phyloP scores from a whole-genome alignment of 2,113 vertebrate species.

The Columbina picui region DNA sequence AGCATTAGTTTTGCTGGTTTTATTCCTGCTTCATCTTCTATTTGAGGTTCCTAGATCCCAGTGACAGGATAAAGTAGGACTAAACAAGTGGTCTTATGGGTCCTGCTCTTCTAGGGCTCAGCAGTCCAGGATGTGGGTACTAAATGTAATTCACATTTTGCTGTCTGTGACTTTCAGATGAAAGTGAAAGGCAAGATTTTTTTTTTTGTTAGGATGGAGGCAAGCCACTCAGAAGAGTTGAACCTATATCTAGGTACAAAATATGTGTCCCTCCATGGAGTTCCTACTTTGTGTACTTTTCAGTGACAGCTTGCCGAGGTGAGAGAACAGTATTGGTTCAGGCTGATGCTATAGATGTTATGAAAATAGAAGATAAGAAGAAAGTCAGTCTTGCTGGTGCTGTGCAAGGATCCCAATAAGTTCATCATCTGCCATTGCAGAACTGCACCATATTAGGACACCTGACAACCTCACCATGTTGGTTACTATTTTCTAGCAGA shows the following conservation, averaged over 20 bases:
- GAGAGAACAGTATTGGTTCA: not conserved
- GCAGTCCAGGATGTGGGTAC: not conserved
- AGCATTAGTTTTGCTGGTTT: not conserved
- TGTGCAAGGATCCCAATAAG: not conserved
- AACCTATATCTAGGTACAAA: not conserved
- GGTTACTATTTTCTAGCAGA: not conserved
- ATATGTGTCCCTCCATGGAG: not conserved
- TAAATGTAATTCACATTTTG: not conserved
- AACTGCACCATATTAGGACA: not conserved
- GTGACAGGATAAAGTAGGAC: not conserved
- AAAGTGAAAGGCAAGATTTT: not conserved
- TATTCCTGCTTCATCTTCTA: not conserved
- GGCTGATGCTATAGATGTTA: not conserved
- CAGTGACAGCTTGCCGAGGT: not conserved
- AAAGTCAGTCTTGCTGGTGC: not conserved
- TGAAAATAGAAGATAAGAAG: not conserved
- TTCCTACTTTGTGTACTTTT: not conserved
- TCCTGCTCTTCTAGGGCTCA: not conserved
- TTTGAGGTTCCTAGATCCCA: not conserved
- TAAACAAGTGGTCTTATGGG: not conserved
- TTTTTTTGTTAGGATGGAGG: not conserved
- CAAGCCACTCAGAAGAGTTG: not conserved
- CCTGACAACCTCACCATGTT: not conserved
- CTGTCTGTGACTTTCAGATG: not conserved
- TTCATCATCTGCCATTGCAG: not conserved